A percentile compares a stretch with the other conserved stretches of the same genome.
Evolutionary conservation across 1,140 invertebrate species (phyloP).

Genomic region (Limonius californicus): DNA sequence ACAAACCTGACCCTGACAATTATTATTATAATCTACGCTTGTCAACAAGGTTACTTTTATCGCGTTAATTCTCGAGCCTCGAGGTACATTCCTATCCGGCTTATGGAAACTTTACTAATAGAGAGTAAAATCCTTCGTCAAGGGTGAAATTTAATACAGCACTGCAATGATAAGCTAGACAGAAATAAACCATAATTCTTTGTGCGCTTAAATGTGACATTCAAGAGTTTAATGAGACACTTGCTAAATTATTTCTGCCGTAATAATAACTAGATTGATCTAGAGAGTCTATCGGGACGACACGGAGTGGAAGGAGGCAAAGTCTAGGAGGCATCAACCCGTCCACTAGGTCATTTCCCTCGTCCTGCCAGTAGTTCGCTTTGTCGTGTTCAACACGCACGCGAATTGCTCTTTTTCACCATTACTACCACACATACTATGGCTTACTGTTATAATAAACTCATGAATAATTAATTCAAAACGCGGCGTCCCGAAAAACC

Average conservation of each 20-base stretch:
- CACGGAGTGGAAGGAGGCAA: background rate
- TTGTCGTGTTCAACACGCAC: background rate
- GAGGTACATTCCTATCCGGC: background rate
- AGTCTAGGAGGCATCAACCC: slow-evolving; percentile 1
- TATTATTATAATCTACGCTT: slow-evolving; percentile 29
- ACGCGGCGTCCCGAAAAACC: too few species aligned
- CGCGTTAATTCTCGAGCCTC: background rate
- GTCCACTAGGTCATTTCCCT: background rate
- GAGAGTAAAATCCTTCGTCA: background rate
- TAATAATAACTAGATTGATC: background rate
- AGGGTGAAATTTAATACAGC: background rate
- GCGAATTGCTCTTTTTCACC: background rate
- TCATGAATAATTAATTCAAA: too few species aligned
- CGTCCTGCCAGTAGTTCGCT: background rate
- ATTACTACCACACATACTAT: background rate
- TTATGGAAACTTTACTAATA: too few species aligned
- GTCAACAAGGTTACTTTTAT: background rate
- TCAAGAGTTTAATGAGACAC: background rate
- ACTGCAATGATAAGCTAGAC: background rate
- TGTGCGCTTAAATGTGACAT: background rate
- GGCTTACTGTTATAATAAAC: too few species aligned
- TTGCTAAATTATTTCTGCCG: background rate
- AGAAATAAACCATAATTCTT: too few species aligned
- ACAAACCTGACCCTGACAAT: slow-evolving; percentile 44
- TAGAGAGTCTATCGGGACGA: background rate